A percentile compares a stretch with the other conserved stretches of the same genome.
phyloP scores from a whole-genome alignment of 2,888 invertebrate species.

The Thymelicus lineola region DNA sequence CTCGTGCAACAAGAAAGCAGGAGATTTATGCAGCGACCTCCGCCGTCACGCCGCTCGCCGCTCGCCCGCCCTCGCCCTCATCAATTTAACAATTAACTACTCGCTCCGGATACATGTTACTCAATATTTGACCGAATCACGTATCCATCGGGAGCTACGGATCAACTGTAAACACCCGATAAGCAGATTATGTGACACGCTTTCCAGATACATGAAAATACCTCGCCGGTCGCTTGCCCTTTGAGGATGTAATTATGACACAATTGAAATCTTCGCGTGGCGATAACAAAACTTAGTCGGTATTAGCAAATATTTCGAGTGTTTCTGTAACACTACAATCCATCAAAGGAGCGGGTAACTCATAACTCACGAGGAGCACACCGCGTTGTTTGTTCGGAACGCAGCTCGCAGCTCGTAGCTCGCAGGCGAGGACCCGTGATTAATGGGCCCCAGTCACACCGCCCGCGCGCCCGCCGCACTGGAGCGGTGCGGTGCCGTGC shows the following conservation, averaged over 20 bases:
- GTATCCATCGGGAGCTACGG: too few species aligned
- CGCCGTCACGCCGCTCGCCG: slow-evolving; percentile 9
- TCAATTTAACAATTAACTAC: slow-evolving; percentile 31
- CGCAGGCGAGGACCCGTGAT: background rate
- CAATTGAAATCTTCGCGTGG: background rate
- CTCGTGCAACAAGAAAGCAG: slow-evolving; percentile 46
- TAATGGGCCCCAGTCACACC: background rate
- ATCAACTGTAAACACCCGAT: too few species aligned
- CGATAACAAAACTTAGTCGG: background rate
- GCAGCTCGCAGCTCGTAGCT: slow-evolving; percentile 8
- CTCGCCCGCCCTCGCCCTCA: slow-evolving; percentile 9
- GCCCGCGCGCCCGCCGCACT: too few species aligned
- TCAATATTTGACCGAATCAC: background rate
- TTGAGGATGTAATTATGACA: background rate
- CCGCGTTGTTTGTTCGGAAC: slow-evolving; percentile 22
- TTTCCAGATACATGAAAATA: too few species aligned
- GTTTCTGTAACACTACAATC: slow-evolving; percentile 17
- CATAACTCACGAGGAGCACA: slow-evolving; percentile 24
- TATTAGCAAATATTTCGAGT: background rate
- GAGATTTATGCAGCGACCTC: slow-evolving; percentile 46
- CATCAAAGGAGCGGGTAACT: slow-evolving; percentile 21
- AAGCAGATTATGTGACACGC: background rate
- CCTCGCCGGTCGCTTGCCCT: too few species aligned
- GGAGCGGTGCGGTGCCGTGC: too few species aligned
- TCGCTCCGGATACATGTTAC: background rate